A percentile compares a stretch with the other conserved stretches of the same genome.
Conservation (phyloP, 1,140 invertebrate species). For the Habropoda laboriosa region DNA sequence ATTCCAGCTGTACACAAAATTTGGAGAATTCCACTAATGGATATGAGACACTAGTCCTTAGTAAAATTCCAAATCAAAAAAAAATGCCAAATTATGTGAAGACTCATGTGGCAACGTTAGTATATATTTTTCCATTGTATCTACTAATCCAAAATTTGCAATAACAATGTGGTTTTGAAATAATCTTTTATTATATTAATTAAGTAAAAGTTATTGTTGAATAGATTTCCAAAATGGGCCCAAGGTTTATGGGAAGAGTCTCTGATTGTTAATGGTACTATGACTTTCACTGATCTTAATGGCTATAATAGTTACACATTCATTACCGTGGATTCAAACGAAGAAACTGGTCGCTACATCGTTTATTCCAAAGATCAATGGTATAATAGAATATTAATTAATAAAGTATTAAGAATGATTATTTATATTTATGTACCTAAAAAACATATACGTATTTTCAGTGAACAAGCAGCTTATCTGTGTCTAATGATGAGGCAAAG, state of each 20-base stretch:
- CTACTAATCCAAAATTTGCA: background rate
- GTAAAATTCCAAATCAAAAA: slow-evolving; percentile 77
- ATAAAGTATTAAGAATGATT: background rate
- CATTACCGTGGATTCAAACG: slow-evolving; percentile 82
- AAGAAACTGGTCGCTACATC: slow-evolving; percentile 76
- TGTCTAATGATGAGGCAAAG: slow-evolving; percentile 86
- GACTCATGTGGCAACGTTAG: slow-evolving; percentile 77
- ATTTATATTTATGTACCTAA: background rate
- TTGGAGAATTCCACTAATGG: slow-evolving; percentile 84
- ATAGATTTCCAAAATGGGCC: slow-evolving; percentile 86
- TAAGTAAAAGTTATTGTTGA: background rate
- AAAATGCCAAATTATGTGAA: slow-evolving; percentile 78
- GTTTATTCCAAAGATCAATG: slow-evolving; percentile 79
- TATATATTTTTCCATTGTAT: slow-evolving; percentile 31
- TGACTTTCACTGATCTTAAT: slow-evolving; percentile 85
- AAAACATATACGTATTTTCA: slow-evolving; percentile 72
- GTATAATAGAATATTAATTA: slow-evolving; percentile 57
- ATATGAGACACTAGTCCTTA: slow-evolving; percentile 84
- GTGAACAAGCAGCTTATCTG: slow-evolving; percentile 85
- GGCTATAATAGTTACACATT: slow-evolving; percentile 86
- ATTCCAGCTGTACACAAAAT: slow-evolving; percentile 86
- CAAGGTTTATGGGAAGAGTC: slow-evolving; percentile 86
- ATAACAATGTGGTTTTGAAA: background rate
- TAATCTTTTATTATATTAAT: background rate
- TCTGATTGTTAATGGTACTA: slow-evolving; percentile 83